A percentile compares a stretch with the other conserved stretches of the same genome.
phyloP scores from a whole-genome alignment of 2,113 vertebrate species.

The Cyphomyrus plagiostoma region DNA sequence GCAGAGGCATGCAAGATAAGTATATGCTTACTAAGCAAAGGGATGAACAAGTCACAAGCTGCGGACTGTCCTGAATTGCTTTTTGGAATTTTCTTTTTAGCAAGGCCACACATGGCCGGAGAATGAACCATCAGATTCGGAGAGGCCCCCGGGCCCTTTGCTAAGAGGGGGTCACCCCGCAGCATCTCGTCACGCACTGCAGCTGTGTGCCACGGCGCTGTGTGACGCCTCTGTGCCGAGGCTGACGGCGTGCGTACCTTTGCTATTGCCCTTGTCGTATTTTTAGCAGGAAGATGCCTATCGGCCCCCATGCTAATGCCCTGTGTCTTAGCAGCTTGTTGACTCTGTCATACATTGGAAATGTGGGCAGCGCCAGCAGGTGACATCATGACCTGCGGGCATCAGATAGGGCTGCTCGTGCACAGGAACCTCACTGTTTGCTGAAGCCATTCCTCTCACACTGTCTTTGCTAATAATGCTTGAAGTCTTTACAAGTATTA shows the following conservation, averaged over 20 bases:
- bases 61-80: neutral
- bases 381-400: conserved; percentile 32
- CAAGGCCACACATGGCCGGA: neutral
- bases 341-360: conserved; percentile 57
- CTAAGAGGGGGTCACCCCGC: conserved; percentile 9
- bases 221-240: conserved; percentile 42
- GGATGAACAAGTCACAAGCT: neutral
- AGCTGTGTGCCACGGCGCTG: conserved; percentile 26
- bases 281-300: conserved; percentile 52
- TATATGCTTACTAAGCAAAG: neutral
- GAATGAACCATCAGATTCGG: neutral
- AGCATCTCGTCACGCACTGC: conserved; percentile 33
- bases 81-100: neutral
- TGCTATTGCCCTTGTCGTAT: conserved; percentile 39
- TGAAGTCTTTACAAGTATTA: conserved; percentile 18
- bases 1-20: neutral
- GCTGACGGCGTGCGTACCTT: conserved; percentile 32
- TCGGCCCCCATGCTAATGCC: conserved; percentile 42
- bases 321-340: conserved; percentile 49
- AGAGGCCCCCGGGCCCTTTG: neutral
- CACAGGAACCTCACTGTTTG: conserved; percentile 34
- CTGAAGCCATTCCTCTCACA: conserved; percentile 33
- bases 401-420: conserved; percentile 43
- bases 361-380: conserved; percentile 50
- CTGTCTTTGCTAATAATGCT: conserved; percentile 27